These are phyloP conservation scores for Okapia johnstoni DNA, from an alignment of 2,113 vertebrate species.

Conservation along the genomic window DNA sequence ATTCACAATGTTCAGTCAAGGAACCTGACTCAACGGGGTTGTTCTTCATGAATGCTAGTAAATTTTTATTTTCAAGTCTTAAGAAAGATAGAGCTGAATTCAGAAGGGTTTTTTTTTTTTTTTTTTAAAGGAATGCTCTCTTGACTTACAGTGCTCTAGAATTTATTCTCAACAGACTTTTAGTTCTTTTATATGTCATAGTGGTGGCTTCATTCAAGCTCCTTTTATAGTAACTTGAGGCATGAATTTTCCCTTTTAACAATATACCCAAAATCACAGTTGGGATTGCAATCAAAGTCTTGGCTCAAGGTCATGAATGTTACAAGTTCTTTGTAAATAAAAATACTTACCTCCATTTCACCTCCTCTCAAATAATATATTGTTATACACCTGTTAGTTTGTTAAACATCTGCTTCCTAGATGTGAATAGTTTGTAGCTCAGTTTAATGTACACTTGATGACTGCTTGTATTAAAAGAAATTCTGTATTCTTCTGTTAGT, in stretches of 20 bases:
- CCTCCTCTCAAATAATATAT: background rate
- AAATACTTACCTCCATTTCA: background rate
- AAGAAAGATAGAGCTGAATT: background rate
- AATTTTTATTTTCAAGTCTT: conserved; percentile 24
- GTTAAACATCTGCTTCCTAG: conserved; percentile 2
- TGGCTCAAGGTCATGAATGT: background rate
- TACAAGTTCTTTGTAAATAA: conserved; percentile 36
- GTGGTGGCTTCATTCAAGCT: background rate
- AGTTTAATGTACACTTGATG: background rate
- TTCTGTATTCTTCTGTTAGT: background rate
- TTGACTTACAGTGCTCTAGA: background rate
- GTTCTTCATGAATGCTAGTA: conserved; percentile 11
- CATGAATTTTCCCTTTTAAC: background rate
- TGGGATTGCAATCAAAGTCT: background rate
- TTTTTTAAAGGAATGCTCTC: background rate
- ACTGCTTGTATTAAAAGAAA: background rate
- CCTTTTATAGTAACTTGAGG: background rate
- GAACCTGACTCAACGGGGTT: conserved; percentile 1
- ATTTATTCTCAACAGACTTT: conserved; percentile 30
- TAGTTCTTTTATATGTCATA: background rate
- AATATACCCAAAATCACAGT: background rate
- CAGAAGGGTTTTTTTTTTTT: background rate
- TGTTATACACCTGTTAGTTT: conserved; percentile 11
- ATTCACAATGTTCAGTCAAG: background rate
- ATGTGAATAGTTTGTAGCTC: conserved; percentile 3